phyloP scores from a whole-genome alignment of 2,113 vertebrate species.

The Cynocephalus volans region DNA sequence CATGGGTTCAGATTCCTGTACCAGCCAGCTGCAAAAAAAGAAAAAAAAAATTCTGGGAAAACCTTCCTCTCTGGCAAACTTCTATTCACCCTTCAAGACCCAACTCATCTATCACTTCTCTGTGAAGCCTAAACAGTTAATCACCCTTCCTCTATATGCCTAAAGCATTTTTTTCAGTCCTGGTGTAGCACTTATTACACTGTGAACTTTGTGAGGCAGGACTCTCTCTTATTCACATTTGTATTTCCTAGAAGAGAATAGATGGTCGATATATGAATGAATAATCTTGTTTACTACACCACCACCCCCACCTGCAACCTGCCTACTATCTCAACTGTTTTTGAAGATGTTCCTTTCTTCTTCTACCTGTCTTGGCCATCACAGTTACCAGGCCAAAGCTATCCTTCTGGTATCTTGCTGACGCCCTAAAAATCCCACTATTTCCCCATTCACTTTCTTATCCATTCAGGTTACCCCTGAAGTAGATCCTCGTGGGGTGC shows the following conservation, averaged over 20 bases:
- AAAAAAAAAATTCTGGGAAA: background rate
- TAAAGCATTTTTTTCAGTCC: background rate
- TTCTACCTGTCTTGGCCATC: background rate
- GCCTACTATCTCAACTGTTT: background rate
- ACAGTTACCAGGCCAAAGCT: background rate
- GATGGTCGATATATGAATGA: background rate
- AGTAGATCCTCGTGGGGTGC: slow-evolving; percentile 57
- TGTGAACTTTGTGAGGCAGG: background rate
- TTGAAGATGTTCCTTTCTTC: background rate
- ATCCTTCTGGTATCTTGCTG: background rate
- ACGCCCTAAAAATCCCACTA: background rate
- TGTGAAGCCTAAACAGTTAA: background rate
- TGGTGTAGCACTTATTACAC: background rate
- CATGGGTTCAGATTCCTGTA: too few species aligned
- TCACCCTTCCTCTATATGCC: background rate
- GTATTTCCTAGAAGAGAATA: background rate
- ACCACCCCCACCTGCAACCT: background rate
- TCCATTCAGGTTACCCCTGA: slow-evolving; percentile 83
- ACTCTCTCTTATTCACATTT: background rate
- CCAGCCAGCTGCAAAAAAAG: too few species aligned
- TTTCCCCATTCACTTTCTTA: background rate
- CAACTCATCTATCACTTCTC: background rate
- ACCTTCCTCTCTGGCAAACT: background rate
- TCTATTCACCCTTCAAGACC: background rate
- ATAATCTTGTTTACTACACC: background rate